Evolutionary conservation across 1,140 invertebrate genomes (phyloP).

Genomic region (Listronotus bonariensis): DNA sequence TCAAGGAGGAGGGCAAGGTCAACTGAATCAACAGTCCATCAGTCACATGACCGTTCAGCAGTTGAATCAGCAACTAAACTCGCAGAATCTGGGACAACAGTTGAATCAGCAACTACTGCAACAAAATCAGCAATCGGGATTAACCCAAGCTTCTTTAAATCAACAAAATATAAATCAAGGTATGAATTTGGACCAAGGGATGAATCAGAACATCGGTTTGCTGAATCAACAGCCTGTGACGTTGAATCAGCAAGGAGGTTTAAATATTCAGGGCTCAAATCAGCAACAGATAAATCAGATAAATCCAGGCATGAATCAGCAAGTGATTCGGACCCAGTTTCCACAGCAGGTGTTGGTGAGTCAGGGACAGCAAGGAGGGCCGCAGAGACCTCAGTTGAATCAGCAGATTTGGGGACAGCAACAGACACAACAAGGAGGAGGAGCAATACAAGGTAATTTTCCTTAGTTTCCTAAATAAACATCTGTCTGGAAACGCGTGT

Average conservation of each 20-base stretch:
- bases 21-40: conserved; percentile 12
- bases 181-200: conserved; percentile 2
- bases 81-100: conserved; percentile 43
- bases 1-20: conserved; percentile 15
- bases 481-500: too few species aligned
- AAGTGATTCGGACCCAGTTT: conserved; percentile 39
- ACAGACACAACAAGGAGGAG: conserved; percentile 48
- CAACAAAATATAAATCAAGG: conserved; percentile 18
- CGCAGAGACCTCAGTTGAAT: conserved; percentile 43
- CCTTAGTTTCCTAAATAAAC: not conserved
- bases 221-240: conserved; percentile 25
- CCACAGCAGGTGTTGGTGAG: conserved; percentile 48
- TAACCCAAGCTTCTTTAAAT: conserved; percentile 15
- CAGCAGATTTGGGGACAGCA: conserved; percentile 46
- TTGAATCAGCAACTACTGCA: conserved; percentile 44
- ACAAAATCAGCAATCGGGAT: conserved; percentile 37
- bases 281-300: conserved; percentile 39
- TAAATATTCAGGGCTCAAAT: conserved; percentile 29
- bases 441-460: conserved; percentile 19
- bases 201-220: conserved; percentile 15
- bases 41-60: conserved; percentile 32
- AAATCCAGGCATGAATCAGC: conserved; percentile 33
- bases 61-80: conserved; percentile 38
- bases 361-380: conserved; percentile 49
- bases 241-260: conserved; percentile 35